phyloP scores from a whole-genome alignment of 2,113 vertebrate genomes.

The Danionella cerebrum region DNA sequence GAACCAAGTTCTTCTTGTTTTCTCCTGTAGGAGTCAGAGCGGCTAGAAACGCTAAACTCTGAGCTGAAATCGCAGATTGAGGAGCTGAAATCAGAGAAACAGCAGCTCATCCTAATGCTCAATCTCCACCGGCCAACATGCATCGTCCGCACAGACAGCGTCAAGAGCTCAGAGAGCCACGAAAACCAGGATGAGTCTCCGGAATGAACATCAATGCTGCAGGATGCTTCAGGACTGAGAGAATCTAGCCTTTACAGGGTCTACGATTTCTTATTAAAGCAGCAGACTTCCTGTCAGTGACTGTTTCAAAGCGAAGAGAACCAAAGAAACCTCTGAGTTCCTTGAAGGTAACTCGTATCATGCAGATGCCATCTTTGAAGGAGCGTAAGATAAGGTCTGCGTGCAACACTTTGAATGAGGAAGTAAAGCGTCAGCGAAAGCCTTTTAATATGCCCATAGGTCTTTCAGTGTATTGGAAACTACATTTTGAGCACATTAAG shows the following conservation, averaged over 20 bases:
- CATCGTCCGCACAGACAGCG: conserved; percentile 88
- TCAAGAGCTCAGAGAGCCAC: conserved; percentile 82
- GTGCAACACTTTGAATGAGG: no score
- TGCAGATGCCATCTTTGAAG: no score
- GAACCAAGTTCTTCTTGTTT: neutral
- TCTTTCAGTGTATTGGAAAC: no score
- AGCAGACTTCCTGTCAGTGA: neutral
- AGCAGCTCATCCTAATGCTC: conserved; percentile 91
- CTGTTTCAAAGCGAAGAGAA: neutral
- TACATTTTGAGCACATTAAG: no score
- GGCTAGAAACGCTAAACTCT: conserved; percentile 86
- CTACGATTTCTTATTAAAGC: neutral
- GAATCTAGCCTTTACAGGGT: no score
- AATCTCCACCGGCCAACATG: conserved; percentile 90
- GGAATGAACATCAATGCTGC: neutral
- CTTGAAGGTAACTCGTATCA: no score
- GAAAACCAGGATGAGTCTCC: conserved; percentile 64
- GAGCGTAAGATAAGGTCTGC: no score
- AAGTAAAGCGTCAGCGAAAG: no score
- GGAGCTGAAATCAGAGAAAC: conserved; percentile 86
- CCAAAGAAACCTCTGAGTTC: no score
- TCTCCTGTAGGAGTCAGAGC: conserved; percentile 79
- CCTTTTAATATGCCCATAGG: no score
- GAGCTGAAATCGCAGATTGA: conserved; percentile 95
- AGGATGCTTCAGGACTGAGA: no score